phyloP scores from a whole-genome alignment of 1,140 invertebrate genomes.

The Hyposmocoma kahamanoa region DNA sequence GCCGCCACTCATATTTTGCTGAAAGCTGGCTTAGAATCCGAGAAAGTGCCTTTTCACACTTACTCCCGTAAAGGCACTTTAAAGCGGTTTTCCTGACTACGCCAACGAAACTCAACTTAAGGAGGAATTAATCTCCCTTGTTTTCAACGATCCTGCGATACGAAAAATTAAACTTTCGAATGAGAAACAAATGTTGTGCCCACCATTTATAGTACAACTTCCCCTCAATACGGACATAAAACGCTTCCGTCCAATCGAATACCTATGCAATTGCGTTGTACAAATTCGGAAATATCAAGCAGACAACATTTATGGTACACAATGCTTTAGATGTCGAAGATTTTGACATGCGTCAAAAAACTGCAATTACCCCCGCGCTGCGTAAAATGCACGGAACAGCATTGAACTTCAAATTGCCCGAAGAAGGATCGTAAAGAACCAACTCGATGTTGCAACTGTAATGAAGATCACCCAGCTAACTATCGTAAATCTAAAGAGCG shows the following conservation, averaged over 20 bases:
- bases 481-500: background rate
- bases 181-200: background rate
- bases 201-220: background rate
- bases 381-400: background rate
- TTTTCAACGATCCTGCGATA: background rate
- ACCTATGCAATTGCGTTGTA: background rate
- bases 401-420: background rate
- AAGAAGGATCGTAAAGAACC: background rate
- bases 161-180: background rate
- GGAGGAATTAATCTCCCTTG: background rate
- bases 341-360: constrained; percentile 34
- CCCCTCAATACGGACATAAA: background rate
- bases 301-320: background rate
- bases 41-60: background rate
- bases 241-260: background rate
- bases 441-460: background rate
- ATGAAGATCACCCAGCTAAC: constrained; percentile 2
- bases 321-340: constrained; percentile 27
- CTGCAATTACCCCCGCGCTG: constrained; percentile 1
- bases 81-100: background rate
- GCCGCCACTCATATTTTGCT: background rate
- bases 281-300: background rate
- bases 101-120: background rate
- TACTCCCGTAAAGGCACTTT: background rate
- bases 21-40: background rate